A percentile compares a stretch with the other conserved stretches of the same genome.
These are phyloP conservation scores for Eristalis pertinax DNA, from an alignment of 2,888 invertebrate genomes.

Conservation along the genomic window DNA sequence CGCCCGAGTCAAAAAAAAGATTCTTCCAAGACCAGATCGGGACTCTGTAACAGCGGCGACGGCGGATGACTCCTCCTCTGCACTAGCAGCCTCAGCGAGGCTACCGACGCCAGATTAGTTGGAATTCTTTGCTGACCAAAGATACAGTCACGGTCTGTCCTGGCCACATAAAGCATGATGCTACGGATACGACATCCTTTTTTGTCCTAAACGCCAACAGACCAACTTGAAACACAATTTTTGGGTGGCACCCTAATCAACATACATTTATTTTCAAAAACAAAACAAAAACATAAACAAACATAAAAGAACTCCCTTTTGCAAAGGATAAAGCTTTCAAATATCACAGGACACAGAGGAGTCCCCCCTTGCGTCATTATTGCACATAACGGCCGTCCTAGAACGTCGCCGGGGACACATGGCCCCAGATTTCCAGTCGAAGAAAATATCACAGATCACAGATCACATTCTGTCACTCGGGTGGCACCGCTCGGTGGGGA, in stretches of 20 bases:
- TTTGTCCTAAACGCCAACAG: neutral
- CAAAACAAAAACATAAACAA: neutral
- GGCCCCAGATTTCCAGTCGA: neutral
- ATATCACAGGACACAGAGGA: constrained; percentile 35
- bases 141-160: too few relatives aligned
- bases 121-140: too few relatives aligned
- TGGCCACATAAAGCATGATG: too few relatives aligned
- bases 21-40: too few relatives aligned
- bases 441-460: constrained; percentile 38
- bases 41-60: too few relatives aligned
- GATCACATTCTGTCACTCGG: constrained; percentile 25
- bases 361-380: constrained; percentile 4
- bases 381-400: constrained; percentile 49
- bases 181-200: too few relatives aligned
- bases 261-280: neutral
- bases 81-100: too few relatives aligned
- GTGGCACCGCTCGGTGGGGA: constrained; percentile 26
- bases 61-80: too few relatives aligned
- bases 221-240: neutral
- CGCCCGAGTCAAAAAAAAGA: too few relatives aligned
- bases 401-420: neutral
- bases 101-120: too few relatives aligned
- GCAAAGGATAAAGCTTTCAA: constrained; percentile 45
- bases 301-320: constrained; percentile 1
- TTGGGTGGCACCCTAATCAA: neutral